Evolutionary conservation across 2,113 vertebrate species (phyloP).

Genomic region (Pyxicephalus adspersus): DNA sequence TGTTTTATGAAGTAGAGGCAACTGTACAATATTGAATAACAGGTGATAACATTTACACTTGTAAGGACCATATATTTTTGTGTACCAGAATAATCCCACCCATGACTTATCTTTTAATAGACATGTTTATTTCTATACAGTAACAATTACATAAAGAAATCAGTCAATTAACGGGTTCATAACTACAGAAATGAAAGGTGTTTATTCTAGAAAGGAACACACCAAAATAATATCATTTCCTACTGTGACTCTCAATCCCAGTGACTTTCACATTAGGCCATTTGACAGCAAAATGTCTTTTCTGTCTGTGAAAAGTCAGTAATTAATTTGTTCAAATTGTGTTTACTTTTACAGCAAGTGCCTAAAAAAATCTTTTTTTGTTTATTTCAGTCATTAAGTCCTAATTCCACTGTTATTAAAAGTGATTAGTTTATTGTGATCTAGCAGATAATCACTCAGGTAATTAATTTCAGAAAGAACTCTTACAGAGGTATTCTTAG

Average conservation of each 20-base stretch:
- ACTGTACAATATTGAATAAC: no score
- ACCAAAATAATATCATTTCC: slow-evolving; percentile 1
- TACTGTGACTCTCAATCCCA: not conserved
- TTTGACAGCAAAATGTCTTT: slow-evolving; percentile 39
- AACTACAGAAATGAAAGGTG: not conserved
- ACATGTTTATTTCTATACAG: not conserved
- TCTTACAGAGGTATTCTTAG: not conserved
- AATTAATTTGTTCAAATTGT: slow-evolving; percentile 48
- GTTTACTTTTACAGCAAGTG: slow-evolving; percentile 15
- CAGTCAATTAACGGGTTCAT: slow-evolving; percentile 9
- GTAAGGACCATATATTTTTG: no score
- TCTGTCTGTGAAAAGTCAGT: slow-evolving; percentile 31
- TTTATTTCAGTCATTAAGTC: slow-evolving; percentile 36
- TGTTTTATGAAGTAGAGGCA: no score
- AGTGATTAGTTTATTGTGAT: slow-evolving; percentile 23
- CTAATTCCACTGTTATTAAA: slow-evolving; percentile 41
- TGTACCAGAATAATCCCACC: not conserved
- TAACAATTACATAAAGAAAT: slow-evolving; percentile 13
- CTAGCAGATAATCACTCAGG: slow-evolving; percentile 9
- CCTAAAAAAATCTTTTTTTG: not conserved
- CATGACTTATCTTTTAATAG: not conserved
- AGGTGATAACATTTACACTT: no score
- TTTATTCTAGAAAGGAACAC: slow-evolving; percentile 23
- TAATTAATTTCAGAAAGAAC: slow-evolving; percentile 30
- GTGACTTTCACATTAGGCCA: slow-evolving; percentile 19